phyloP scores from a whole-genome alignment of 1,140 invertebrate genomes.

The Papilio aristodemus region DNA sequence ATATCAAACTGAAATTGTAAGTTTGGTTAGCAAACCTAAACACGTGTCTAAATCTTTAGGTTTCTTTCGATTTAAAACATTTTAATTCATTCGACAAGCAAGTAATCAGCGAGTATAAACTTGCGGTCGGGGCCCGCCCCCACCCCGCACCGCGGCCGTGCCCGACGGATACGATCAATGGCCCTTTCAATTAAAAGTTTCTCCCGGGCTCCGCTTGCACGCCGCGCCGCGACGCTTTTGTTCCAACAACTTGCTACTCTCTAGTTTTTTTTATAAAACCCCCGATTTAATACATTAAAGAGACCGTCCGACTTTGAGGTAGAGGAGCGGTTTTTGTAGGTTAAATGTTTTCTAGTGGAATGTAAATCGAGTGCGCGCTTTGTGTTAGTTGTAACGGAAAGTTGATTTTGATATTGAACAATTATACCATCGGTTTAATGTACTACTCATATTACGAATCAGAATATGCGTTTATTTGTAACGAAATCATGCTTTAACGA shows the following conservation, averaged over 20 bases:
- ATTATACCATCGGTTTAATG: too few relatives aligned
- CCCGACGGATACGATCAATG: conserved; percentile 53
- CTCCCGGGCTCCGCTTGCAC: conserved; percentile 39
- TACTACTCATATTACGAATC: too few relatives aligned
- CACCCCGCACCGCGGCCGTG: conserved; percentile 31
- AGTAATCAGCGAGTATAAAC: conserved; percentile 23
- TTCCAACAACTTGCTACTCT: conserved; percentile 35
- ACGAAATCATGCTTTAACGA: too few relatives aligned
- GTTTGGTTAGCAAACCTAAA: too few relatives aligned
- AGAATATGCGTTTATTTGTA: too few relatives aligned
- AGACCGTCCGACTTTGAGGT: conserved; percentile 24
- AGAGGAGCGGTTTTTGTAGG: conserved; percentile 14
- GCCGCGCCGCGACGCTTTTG: conserved; percentile 42
- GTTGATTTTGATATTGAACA: too few relatives aligned
- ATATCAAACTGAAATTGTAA: too few relatives aligned
- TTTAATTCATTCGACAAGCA: conserved; percentile 27
- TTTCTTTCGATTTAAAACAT: conserved; percentile 38
- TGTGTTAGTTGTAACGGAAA: too few relatives aligned
- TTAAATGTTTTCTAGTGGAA: conserved; percentile 18
- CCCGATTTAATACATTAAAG: conserved; percentile 34
- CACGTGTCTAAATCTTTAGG: conserved; percentile 46
- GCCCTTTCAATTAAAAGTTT: conserved; percentile 66
- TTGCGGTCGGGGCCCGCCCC: conserved; percentile 19
- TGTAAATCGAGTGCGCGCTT: neutral
- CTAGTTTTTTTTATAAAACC: conserved; percentile 38